Percentiles rank a stretch among this genome's conserved stretches.
Evolutionary conservation across 2,113 vertebrate species (phyloP).

Genomic region (Gila orcuttii): DNA sequence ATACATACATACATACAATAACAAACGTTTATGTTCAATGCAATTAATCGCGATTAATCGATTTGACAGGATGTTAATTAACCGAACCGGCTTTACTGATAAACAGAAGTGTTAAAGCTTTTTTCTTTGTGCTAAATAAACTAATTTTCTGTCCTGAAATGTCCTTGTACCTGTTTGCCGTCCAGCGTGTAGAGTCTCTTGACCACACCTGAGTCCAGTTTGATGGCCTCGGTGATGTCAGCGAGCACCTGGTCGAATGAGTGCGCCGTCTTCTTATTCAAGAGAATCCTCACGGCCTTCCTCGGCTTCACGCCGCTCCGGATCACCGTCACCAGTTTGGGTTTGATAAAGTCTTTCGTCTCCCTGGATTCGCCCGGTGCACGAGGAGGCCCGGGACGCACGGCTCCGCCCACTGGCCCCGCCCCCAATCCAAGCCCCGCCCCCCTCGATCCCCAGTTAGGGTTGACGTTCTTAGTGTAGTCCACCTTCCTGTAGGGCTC

Average conservation of each 20-base stretch:
- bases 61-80: too few relatives aligned
- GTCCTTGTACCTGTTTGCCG: slow-evolving; percentile 83
- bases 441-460: slow-evolving; percentile 62
- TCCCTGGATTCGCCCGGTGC: slow-evolving; percentile 74
- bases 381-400: slow-evolving; percentile 15
- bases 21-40: too few relatives aligned
- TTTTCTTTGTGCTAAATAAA: not conserved
- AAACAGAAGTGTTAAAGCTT: not conserved
- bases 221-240: slow-evolving; percentile 91
- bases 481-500: slow-evolving; percentile 85
- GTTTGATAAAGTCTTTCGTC: slow-evolving; percentile 87
- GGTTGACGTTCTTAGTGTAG: slow-evolving; percentile 85
- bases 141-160: not conserved
- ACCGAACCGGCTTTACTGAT: not conserved
- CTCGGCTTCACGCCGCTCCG: slow-evolving; percentile 87
- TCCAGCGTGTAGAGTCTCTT: slow-evolving; percentile 88
- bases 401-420: not conserved
- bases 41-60: too few relatives aligned
- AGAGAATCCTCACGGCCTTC: slow-evolving; percentile 88
- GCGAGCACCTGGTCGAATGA: slow-evolving; percentile 89
- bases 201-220: slow-evolving; percentile 86
- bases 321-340: slow-evolving; percentile 90
- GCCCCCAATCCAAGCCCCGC: too few relatives aligned
- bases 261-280: slow-evolving; percentile 93
- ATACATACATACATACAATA: too few relatives aligned